Base-by-base conservation (phyloP, 2,113 vertebrate species). In the Clarias magur region DNA sequence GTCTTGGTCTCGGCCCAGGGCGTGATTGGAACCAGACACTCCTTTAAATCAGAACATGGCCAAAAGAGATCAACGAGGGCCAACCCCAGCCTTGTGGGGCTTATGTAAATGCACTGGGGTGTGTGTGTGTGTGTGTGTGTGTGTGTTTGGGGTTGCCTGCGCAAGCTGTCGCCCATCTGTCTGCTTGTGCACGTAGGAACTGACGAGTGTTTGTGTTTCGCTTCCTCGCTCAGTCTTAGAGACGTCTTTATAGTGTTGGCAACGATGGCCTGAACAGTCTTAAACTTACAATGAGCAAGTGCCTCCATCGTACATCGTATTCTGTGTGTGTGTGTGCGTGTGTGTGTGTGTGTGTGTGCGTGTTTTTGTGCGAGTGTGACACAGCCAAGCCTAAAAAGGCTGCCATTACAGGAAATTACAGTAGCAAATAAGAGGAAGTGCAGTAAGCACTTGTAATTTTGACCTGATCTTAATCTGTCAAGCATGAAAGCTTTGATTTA, bases 11-110 rank as follows among this genome's bases (percentile, higher is more conserved):
- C 54, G 0, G 27, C 86, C 92, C 91, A 93, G 87, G 27, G n/a
- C 81, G 76, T 88, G 89, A 93, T 92, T 91, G 89, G 90, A 91
- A 93, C 89, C 93, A 92, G 91, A 84, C 68, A 85, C 65, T 65
- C 75, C 70, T 75, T 38, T 17, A 82, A 48, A 60, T 67, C 34
- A 70, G 38, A 72, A 57, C 85, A 56, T 67, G 85, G 53, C 75
- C 15, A 48, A n/a, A 57, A 62, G 65, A 60, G 54, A 38, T 73
- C 21, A 23, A n/a, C 16, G 6, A 82, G 79, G 79, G 25, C 56
- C 65, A 42, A 86, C 78, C 79, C 60, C 67, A 72, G 48, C 82
- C 87, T 23, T 63, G 21, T 80, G 75, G 30, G 62, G 83, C 34
- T 62, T 57, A 70, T 86, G 42, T 72, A 81, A 82, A 82, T 60